These are phyloP conservation scores for Panurus biarmicus DNA, from an alignment of 2,113 vertebrate genomes.

Conservation along the genomic window DNA sequence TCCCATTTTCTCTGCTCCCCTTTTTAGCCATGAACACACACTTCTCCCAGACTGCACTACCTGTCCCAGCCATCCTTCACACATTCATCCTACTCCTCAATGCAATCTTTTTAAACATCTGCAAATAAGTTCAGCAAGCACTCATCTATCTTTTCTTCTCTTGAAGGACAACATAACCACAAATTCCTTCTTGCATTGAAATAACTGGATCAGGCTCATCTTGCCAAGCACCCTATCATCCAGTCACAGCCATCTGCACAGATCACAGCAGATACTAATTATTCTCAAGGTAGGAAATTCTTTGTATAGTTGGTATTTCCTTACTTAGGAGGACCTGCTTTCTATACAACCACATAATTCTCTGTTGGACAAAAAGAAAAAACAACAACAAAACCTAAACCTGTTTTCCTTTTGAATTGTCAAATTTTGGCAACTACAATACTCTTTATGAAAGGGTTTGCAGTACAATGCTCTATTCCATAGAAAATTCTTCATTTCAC, in stretches of 20 bases:
- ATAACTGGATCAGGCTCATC: background rate
- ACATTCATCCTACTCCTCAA: background rate
- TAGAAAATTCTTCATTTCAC: background rate
- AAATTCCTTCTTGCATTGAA: background rate
- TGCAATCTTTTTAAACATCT: background rate
- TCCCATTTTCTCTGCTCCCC: background rate
- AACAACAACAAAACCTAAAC: background rate
- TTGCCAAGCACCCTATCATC: background rate
- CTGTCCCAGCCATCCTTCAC: background rate
- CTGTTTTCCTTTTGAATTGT: background rate
- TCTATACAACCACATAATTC: background rate
- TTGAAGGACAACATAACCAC: background rate
- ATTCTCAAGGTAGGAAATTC: background rate
- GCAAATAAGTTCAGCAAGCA: background rate
- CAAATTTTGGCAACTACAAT: background rate
- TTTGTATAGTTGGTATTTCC: background rate
- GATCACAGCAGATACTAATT: background rate
- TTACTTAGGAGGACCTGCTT: background rate
- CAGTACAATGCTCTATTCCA: background rate
- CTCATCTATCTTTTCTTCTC: background rate
- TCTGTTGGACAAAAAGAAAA: background rate
- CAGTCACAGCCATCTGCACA: background rate
- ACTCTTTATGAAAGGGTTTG: rapidly evolving
- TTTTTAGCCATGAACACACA: background rate
- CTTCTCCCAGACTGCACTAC: background rate